Conservation (phyloP, 1,140 invertebrate genomes). For the Drosophila dunni region DNA sequence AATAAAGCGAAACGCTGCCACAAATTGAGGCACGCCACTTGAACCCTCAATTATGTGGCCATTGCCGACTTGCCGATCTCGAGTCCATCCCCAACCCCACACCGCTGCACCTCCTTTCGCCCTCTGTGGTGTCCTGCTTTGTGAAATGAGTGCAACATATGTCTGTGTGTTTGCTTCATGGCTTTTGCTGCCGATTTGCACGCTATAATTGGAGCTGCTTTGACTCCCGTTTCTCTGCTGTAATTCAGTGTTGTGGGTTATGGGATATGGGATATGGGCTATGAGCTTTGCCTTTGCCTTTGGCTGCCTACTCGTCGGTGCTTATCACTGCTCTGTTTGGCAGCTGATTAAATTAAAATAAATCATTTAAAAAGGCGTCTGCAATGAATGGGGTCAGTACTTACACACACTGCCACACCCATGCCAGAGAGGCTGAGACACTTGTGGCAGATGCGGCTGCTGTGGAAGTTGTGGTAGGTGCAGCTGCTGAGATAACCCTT, state of each 20-base stretch:
- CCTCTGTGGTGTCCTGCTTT: slow-evolving; percentile 45
- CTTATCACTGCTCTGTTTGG: slow-evolving; percentile 78
- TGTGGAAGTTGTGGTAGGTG: slow-evolving; percentile 47
- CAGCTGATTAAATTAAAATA: slow-evolving; percentile 81
- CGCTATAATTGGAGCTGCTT: slow-evolving; percentile 72
- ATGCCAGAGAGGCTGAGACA: neutral
- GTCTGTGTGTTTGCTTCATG: slow-evolving; percentile 66
- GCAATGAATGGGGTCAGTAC: slow-evolving; percentile 44
- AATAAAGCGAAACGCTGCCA: slow-evolving; percentile 78
- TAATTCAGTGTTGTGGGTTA: neutral
- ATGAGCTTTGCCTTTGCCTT: slow-evolving; percentile 4
- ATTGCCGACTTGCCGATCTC: slow-evolving; percentile 44
- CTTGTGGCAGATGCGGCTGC: neutral
- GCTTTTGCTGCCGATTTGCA: slow-evolving; percentile 76
- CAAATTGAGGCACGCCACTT: slow-evolving; percentile 79
- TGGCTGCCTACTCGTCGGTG: slow-evolving; percentile 48
- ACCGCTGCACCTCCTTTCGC: neutral
- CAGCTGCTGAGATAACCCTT: slow-evolving; percentile 48
- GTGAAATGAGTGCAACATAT: slow-evolving; percentile 73
- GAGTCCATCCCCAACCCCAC: too few relatives aligned
- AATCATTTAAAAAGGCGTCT: slow-evolving; percentile 70
- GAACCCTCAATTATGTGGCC: slow-evolving; percentile 81
- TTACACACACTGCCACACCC: slow-evolving; percentile 1
- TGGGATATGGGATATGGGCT: neutral
- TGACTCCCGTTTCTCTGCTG: slow-evolving; percentile 11